A percentile compares a stretch with the other conserved stretches of the same genome.
Conservation (phyloP, 2,797 vertebrate species). For the Fistularia tabacaria region DNA sequence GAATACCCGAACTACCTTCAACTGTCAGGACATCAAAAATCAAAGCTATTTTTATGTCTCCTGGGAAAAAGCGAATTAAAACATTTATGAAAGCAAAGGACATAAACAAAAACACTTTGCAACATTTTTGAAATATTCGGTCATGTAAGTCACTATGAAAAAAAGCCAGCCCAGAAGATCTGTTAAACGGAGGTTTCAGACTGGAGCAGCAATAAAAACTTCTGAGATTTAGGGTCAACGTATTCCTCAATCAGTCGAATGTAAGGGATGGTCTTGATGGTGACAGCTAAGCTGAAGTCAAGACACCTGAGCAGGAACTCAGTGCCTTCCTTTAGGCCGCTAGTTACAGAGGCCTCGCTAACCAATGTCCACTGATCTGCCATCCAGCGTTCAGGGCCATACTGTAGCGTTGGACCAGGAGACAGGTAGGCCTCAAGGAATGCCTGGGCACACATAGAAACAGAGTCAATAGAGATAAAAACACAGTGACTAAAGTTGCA, state of each 20-base stretch:
- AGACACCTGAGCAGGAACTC: constrained; percentile 89
- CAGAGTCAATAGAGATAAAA: too few species aligned
- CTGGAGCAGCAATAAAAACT: constrained; percentile 91
- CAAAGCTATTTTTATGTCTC: constrained; percentile 23
- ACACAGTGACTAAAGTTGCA: not conserved
- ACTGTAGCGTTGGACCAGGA: constrained; percentile 89
- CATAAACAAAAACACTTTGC: constrained; percentile 41
- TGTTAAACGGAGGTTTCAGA: constrained; percentile 91
- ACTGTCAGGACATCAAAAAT: constrained; percentile 42
- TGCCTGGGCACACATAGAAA: constrained; percentile 74
- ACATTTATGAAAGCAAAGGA: constrained; percentile 34
- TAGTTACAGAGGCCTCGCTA: constrained; percentile 91
- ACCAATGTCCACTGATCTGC: constrained; percentile 91
- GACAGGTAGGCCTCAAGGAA: constrained; percentile 93
- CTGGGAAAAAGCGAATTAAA: constrained; percentile 26
- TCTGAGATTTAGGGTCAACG: constrained; percentile 93
- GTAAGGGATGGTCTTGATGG: constrained; percentile 88
- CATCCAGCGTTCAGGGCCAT: constrained; percentile 88
- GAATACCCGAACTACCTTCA: constrained; percentile 45
- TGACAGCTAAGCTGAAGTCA: constrained; percentile 91
- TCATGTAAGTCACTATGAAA: constrained; percentile 5
- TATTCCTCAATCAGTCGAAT: constrained; percentile 90
- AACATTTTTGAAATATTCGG: too few species aligned
- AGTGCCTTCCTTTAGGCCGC: constrained; percentile 80
- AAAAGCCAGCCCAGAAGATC: constrained; percentile 44